Evolutionary conservation across 2,797 vertebrate species (phyloP).

Genomic region (Corythornis leucogaster): DNA sequence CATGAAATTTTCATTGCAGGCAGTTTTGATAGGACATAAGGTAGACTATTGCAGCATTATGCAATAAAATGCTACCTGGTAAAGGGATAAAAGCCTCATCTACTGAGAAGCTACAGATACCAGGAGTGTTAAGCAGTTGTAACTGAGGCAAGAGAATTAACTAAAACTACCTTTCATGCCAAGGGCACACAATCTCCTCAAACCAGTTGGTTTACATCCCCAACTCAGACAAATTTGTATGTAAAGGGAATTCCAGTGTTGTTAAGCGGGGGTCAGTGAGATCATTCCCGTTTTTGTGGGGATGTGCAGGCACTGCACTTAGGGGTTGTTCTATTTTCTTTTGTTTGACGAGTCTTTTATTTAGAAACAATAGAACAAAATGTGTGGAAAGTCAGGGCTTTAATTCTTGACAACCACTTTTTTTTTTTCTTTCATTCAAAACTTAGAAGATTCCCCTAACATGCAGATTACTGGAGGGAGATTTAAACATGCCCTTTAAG

Average conservation of each 20-base stretch:
- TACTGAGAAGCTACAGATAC: neutral
- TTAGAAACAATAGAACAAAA: conserved; percentile 41
- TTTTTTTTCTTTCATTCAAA: neutral
- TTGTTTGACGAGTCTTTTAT: conserved; percentile 24
- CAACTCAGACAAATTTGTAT: neutral
- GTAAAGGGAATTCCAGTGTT: neutral
- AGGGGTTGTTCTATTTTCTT: neutral
- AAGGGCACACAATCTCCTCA: neutral
- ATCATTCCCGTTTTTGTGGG: neutral
- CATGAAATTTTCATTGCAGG: conserved; percentile 7
- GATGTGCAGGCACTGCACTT: neutral
- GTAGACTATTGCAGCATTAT: neutral
- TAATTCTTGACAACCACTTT: conserved; percentile 18
- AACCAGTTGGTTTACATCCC: neutral
- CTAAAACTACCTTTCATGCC: neutral
- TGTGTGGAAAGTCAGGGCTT: conserved; percentile 37
- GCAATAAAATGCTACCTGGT: conserved; percentile 1
- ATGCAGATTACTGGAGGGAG: conserved; percentile 13
- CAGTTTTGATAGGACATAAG: conserved; percentile 13
- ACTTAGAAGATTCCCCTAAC: conserved; percentile 8
- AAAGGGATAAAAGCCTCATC: neutral
- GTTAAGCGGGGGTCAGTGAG: neutral
- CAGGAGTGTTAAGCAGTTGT: neutral
- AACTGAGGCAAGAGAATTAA: neutral
- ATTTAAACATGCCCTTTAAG: conserved; percentile 41